Evolutionary conservation across 2,888 invertebrate genomes (phyloP), one percentile per base, ranked within the genome.

Genomic region (Drosophila anomelani): DNA sequence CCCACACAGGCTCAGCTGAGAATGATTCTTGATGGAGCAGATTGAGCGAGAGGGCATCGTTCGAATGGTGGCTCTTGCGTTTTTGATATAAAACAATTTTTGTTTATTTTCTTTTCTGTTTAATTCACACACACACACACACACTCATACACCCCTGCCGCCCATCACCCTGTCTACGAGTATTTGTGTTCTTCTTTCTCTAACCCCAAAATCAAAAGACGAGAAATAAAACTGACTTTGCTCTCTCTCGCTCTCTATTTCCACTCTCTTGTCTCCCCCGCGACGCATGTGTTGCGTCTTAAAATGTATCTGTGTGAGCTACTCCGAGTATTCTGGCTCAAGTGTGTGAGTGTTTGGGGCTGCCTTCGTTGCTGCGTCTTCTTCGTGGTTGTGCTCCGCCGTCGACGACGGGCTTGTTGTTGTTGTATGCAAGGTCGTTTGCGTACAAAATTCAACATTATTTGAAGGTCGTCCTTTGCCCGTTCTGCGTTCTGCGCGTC

Each of bases 391-490:
- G 36, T 77, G 59, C 66, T 81, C 76, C 76, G 71, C 60, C 67
- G 53, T 78, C 76, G 76, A 58, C 64, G 70, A 49, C 56, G 81
- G 75, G 57, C 74, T 75, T 75, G 77, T 83, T 85, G 84, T 90
- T 90, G 83, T 81, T 90, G 87, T 90, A 85, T 80, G 92, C 92
- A 93, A 93, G 92, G 92, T 93, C 92, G 92, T 92, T 92, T 92
- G 91, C 92, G 91, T 92, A 92, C 91, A 92, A 92, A 91, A 88
- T 92, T 91, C 91, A 91, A 89, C 91, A 92, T 92, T 90, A 90
- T 90, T 92, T 92, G 92, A 93, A 93, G 92, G 92, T 93, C 92
- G 92, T 93, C 92, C 92, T 91, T 92, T 87, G 81, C 81, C 75
- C 77, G 77, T 80, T 80, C 73, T 71, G 60, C 49, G 34, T 79